Percentiles rank a stretch among this genome's conserved stretches.
phyloP scores from a whole-genome alignment of 2,797 vertebrate genomes.

The Gallinago nigripennis region DNA sequence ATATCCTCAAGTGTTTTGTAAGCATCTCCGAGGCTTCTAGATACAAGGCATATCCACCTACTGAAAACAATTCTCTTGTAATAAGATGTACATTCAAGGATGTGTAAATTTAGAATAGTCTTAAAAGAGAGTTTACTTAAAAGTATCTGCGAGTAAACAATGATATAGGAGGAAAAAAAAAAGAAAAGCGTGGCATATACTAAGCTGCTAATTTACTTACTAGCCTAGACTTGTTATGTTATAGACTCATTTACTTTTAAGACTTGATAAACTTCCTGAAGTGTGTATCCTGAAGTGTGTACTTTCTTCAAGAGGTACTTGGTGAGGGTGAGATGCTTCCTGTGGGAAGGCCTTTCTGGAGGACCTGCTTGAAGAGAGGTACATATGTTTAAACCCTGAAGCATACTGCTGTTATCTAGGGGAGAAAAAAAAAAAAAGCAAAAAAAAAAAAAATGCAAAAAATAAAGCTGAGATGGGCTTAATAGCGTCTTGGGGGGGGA shows the following conservation, averaged over 20 bases:
- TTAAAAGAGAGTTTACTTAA: neutral
- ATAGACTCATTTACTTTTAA: neutral
- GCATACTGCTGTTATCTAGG: neutral
- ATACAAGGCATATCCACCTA: neutral
- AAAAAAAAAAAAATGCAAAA: neutral
- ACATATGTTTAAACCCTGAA: neutral
- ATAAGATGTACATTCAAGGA: neutral
- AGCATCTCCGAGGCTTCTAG: neutral
- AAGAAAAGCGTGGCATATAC: too few species aligned
- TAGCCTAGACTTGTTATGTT: neutral
- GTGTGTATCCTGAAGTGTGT: neutral
- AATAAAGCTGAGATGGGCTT: neutral
- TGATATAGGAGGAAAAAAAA: too few species aligned
- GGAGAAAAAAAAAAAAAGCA: accelerated
- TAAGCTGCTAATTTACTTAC: neutral
- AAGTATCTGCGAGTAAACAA: neutral
- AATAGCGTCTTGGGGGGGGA: neutral
- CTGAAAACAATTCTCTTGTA: neutral
- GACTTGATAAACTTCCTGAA: neutral
- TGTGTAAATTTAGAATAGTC: neutral
- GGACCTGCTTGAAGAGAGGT: neutral
- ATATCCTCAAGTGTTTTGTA: neutral
- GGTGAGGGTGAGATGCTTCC: neutral
- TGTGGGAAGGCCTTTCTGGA: neutral
- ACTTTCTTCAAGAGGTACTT: neutral